Evolutionary conservation across 2,113 vertebrate genomes (phyloP).

Genomic region (Cyanoramphus novaezelandiae): DNA sequence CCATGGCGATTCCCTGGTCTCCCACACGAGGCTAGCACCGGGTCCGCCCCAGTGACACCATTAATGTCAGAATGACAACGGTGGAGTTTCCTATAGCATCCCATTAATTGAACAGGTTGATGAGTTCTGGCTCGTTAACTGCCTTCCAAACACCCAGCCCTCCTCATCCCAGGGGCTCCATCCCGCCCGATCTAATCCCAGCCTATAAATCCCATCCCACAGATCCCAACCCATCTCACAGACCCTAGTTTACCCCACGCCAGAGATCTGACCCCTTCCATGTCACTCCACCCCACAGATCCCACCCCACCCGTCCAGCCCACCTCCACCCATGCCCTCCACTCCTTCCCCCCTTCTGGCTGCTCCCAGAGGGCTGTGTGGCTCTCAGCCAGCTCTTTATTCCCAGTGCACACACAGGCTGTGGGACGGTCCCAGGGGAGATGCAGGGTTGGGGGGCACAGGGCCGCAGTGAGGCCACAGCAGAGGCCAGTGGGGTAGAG

Average conservation of each 20-base stretch:
- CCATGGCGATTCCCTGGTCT: background rate
- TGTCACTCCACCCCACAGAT: background rate
- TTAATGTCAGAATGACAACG: too few relatives aligned
- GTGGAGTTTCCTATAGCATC: too few relatives aligned
- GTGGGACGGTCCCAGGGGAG: fast-evolving
- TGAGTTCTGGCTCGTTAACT: background rate
- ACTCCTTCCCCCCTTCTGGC: background rate
- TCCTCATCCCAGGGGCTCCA: background rate
- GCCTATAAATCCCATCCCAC: background rate
- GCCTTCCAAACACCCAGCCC: background rate
- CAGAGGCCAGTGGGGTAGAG: background rate
- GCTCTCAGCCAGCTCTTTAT: background rate
- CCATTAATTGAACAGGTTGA: background rate
- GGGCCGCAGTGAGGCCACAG: background rate
- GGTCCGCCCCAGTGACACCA: background rate
- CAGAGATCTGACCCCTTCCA: too few relatives aligned
- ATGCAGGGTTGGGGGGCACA: background rate
- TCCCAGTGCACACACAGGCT: background rate
- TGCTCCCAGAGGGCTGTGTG: background rate
- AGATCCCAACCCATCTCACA: background rate
- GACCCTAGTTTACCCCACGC: background rate
- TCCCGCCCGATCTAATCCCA: background rate
- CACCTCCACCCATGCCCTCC: background rate
- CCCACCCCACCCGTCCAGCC: background rate
- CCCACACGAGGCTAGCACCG: fast-evolving